Evolutionary conservation across 2,113 vertebrate genomes (phyloP).

Genomic region (Phoenicopterus ruber): DNA sequence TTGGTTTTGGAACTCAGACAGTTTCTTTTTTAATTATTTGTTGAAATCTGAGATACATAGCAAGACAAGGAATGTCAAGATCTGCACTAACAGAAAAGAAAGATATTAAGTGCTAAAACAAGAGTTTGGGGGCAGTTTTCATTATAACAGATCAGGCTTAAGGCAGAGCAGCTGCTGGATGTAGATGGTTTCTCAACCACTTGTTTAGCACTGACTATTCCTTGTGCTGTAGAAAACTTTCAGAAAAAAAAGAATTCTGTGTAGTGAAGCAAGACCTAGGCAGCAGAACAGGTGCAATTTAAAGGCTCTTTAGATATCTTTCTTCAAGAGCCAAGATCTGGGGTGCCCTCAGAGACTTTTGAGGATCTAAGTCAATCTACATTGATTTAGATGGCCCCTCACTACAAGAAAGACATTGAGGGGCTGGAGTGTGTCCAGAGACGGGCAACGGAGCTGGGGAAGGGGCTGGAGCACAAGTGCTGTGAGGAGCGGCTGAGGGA

Average conservation of each 20-base stretch:
- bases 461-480: too few relatives aligned
- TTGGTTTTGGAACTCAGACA: neutral
- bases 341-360: neutral
- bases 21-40: neutral
- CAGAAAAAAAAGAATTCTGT: neutral
- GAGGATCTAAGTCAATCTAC: neutral
- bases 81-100: too few relatives aligned
- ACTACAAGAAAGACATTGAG: too few relatives aligned
- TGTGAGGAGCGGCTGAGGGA: too few relatives aligned
- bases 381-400: too few relatives aligned
- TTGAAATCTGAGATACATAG: accelerated
- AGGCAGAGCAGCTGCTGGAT: neutral
- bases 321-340: neutral
- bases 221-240: neutral
- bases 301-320: neutral
- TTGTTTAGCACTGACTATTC: neutral
- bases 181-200: neutral
- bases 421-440: too few relatives aligned
- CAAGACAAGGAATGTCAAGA: neutral
- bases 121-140: neutral
- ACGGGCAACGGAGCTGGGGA: too few relatives aligned
- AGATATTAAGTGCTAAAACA: neutral
- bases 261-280: neutral
- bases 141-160: neutral
- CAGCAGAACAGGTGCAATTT: neutral